Conservation (phyloP, 2,888 invertebrate species). For the Eupithecia tripunctaria region DNA sequence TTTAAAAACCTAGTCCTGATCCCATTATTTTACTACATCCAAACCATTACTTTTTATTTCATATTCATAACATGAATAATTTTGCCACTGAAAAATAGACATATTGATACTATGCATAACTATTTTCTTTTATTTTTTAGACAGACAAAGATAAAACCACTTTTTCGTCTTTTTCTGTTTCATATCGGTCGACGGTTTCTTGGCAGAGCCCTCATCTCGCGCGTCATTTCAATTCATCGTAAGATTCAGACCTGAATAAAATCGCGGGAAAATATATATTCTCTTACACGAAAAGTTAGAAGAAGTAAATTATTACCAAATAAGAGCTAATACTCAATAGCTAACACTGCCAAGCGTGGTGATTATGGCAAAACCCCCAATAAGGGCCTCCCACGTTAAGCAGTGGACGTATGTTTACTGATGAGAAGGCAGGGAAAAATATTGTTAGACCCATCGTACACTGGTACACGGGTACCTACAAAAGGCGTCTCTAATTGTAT, state of each 20-base stretch:
- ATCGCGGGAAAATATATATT: neutral
- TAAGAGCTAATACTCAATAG: too few relatives aligned
- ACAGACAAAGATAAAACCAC: neutral
- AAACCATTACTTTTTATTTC: too few relatives aligned
- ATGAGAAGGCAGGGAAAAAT: too few relatives aligned
- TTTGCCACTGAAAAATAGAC: neutral
- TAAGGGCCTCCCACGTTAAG: too few relatives aligned
- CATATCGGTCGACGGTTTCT: slow-evolving; percentile 13
- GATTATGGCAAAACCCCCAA: too few relatives aligned
- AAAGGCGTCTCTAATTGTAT: too few relatives aligned
- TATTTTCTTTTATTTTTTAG: neutral
- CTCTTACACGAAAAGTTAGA: neutral
- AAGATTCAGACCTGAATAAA: slow-evolving; percentile 14
- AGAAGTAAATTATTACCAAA: neutral
- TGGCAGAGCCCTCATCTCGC: slow-evolving; percentile 18
- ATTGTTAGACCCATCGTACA: too few relatives aligned
- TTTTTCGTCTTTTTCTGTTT: neutral
- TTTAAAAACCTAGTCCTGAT: too few relatives aligned
- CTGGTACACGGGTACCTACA: too few relatives aligned
- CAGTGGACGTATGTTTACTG: too few relatives aligned
- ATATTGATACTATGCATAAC: neutral
- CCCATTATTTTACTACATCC: neutral
- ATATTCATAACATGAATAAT: too few relatives aligned
- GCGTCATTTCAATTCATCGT: slow-evolving; percentile 43
- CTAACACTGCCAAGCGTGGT: too few relatives aligned